Evolutionary conservation across 1,140 invertebrate species (phyloP).

Genomic region (Papilio polyxenes): DNA sequence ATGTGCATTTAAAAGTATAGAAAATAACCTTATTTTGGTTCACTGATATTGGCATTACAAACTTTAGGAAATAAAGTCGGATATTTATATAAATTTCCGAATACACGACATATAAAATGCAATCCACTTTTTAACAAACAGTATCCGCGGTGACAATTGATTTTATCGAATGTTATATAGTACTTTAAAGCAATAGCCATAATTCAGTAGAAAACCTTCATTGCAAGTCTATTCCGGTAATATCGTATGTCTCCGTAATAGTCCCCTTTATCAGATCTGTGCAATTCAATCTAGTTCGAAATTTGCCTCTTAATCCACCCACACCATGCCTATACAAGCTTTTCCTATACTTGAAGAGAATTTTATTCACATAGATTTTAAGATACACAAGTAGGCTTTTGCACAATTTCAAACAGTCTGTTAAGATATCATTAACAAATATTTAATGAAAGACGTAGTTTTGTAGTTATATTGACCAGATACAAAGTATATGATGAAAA

Average conservation of each 20-base stretch:
- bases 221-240: constrained; percentile 25
- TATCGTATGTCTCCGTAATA: constrained; percentile 25
- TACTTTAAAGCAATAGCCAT: neutral
- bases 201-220: constrained; percentile 17
- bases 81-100: neutral
- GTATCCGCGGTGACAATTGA: constrained; percentile 9
- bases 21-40: neutral
- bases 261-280: constrained; percentile 16
- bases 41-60: too few species aligned
- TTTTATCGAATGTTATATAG: constrained; percentile 19
- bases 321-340: neutral
- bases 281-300: constrained; percentile 20
- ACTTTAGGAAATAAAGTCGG: too few species aligned
- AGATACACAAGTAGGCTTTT: neutral
- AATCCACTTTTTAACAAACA: neutral
- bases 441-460: neutral
- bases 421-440: neutral
- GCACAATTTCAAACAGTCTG: neutral
- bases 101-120: neutral
- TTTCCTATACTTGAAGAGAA: neutral
- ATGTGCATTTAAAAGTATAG: neutral
- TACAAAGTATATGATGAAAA: too few species aligned
- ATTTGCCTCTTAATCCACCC: constrained; percentile 24
- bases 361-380: constrained; percentile 9
- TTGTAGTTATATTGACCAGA: neutral